Conservation (phyloP, 2,113 vertebrate species). For the Chlorocebus sabaeus region DNA sequence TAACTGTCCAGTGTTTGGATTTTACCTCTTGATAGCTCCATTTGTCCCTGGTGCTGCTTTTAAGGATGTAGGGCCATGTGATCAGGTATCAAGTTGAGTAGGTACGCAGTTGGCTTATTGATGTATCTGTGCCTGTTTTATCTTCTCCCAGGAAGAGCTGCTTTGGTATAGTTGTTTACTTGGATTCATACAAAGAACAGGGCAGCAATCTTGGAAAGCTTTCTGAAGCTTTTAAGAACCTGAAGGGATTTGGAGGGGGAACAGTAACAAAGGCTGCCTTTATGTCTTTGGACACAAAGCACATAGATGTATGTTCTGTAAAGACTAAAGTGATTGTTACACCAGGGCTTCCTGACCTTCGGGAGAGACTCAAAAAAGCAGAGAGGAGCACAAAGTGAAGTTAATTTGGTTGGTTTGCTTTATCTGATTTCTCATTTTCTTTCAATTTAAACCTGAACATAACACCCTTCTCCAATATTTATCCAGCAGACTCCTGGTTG, state of each 20-base stretch:
- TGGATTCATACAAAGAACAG: conserved; percentile 63
- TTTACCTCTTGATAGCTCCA: conserved; percentile 54
- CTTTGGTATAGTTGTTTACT: conserved; percentile 73
- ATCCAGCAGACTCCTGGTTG: conserved; percentile 69
- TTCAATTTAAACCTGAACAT: conserved; percentile 51
- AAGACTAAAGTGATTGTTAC: conserved; percentile 66
- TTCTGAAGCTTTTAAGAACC: conserved; percentile 54
- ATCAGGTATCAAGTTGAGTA: conserved; percentile 2
- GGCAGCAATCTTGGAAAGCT: conserved; percentile 61
- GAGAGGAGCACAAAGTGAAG: conserved; percentile 46
- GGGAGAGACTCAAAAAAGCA: conserved; percentile 36
- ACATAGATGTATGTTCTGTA: conserved; percentile 60
- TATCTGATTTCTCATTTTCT: conserved; percentile 66
- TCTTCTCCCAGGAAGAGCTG: conserved; percentile 75
- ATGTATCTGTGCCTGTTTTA: conserved; percentile 60
- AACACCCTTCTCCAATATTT: conserved; percentile 28
- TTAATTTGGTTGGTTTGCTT: conserved; percentile 61
- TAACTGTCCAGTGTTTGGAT: conserved; percentile 41
- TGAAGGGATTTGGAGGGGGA: conserved; percentile 29
- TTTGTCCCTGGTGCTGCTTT: conserved; percentile 52
- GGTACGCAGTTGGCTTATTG: background rate
- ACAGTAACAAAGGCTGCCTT: conserved; percentile 56
- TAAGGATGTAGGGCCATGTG: conserved; percentile 36
- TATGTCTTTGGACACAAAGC: conserved; percentile 65
- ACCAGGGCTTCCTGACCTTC: conserved; percentile 78